Conservation (phyloP, 2,888 invertebrate genomes). For the Homarus gammarus region DNA sequence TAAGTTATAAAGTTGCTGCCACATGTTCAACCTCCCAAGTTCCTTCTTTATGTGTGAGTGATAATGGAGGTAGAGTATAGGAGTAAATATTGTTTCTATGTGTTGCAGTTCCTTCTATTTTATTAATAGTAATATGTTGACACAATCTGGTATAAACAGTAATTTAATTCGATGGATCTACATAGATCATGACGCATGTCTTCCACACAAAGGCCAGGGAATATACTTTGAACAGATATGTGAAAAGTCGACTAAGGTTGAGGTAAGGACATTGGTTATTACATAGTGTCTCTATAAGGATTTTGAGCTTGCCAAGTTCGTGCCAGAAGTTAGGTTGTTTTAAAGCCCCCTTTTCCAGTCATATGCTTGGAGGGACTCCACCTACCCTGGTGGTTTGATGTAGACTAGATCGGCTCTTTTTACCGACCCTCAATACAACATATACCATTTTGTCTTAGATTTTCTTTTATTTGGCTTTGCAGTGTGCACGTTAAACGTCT, state of each 20-base stretch:
- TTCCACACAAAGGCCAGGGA: not conserved
- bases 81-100: too few relatives aligned
- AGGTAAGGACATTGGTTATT: constrained; percentile 34
- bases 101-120: too few relatives aligned
- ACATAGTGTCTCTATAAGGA: constrained; percentile 18
- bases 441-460: constrained; percentile 46
- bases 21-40: too few relatives aligned
- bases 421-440: constrained; percentile 27
- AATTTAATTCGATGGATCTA: not conserved
- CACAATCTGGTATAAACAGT: not conserved
- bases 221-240: not conserved
- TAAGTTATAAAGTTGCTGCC: too few relatives aligned
- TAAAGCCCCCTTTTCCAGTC: constrained; percentile 33
- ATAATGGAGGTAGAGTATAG: too few relatives aligned
- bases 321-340: constrained; percentile 54
- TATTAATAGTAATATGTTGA: not conserved
- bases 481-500: constrained; percentile 61
- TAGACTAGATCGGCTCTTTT: constrained; percentile 48
- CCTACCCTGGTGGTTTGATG: constrained; percentile 36
- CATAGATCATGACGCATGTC: not conserved
- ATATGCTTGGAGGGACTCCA: constrained; percentile 57
- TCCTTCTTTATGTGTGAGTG: too few relatives aligned
- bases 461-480: constrained; percentile 60
- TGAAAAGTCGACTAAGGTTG: not conserved
- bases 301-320: constrained; percentile 55